Base-by-base conservation (phyloP, 2,113 vertebrate species). In the Seriola rivoliana region DNA sequence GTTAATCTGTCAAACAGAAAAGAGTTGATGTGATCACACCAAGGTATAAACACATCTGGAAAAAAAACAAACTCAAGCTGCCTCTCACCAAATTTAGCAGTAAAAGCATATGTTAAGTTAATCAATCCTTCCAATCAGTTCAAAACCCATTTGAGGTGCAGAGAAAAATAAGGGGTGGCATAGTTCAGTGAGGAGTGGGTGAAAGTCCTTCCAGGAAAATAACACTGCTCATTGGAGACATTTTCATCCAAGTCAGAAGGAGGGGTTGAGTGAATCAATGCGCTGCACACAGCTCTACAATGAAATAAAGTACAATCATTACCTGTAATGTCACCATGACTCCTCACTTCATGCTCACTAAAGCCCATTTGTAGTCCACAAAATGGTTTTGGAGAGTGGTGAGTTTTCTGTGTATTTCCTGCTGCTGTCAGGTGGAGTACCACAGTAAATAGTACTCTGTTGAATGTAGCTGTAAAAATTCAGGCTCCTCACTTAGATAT, bases 301-400 rank as follows among this genome's bases (percentile, higher is more conserved):
- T 29, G 29, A 29, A 29, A 29, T 29, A 29, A 29, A 29, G 29
- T 29, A 29, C 29, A 29, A 29, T 42, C 63, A 23, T 34, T 12
- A 44, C 32, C 9, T 1, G n/a, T 79, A 68, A 77, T 59, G 78
- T 55, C 78, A 16, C 63, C 44, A 50, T 84, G 72, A 84, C 63
- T 73, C 75, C 68, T 70, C 36, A 23, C 36, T 63, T 6, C 40
- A 77, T 60, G 63, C 40, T 66, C 68, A n/a, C 17, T 64, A 12
- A 82, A 72, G 74, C 32, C 68, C 13, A 59, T 76, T 71, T 21
- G 4, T 57, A 36, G 46, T 57, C 46, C 46, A 42, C 64, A 48
- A 60, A 85, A 55, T 66, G 62, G 44, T 40, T 58, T 77, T 52
- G 42, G 21, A 38, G 46, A 71, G 52, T 36, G 63, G 12, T 13